phyloP scores from a whole-genome alignment of 2,113 vertebrate species.

The Limnothrissa miodon region DNA sequence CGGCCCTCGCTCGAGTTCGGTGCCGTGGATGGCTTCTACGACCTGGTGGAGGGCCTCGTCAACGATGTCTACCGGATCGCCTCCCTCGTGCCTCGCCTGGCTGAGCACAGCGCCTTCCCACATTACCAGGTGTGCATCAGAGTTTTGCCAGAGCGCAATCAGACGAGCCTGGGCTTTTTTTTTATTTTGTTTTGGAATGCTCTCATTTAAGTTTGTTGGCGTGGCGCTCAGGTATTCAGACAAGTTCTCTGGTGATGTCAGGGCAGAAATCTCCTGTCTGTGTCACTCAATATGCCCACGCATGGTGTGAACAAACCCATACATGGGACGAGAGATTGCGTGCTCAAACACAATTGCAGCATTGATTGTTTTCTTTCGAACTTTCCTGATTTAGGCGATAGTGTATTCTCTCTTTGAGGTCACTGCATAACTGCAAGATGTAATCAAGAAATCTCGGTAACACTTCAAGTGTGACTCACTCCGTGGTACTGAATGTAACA shows the following conservation, averaged over 20 bases:
- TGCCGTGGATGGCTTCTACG: constrained; percentile 71
- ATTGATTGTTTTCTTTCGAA: neutral
- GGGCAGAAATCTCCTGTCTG: neutral
- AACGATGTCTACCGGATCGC: constrained; percentile 77
- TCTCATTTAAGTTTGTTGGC: neutral
- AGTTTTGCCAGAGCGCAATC: neutral
- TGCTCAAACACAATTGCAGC: neutral
- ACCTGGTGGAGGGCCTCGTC: constrained; percentile 77
- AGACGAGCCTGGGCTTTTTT: neutral
- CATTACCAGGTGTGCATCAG: constrained; percentile 83
- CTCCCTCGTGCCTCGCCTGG: constrained; percentile 80
- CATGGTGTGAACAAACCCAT: neutral
- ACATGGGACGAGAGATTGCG: neutral
- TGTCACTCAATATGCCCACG: neutral
- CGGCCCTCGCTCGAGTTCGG: constrained; percentile 80
- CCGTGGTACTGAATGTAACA: neutral
- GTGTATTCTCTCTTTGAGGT: neutral
- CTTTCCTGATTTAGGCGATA: neutral
- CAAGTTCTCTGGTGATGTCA: neutral
- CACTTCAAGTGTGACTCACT: neutral
- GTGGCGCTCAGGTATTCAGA: neutral
- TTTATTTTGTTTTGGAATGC: neutral
- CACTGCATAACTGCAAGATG: neutral
- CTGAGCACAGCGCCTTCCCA: constrained; percentile 56
- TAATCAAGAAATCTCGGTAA: neutral